These are phyloP conservation scores for Siphonodentalium dalli DNA, from an alignment of 2,888 invertebrate species.

Conservation along the genomic window DNA sequence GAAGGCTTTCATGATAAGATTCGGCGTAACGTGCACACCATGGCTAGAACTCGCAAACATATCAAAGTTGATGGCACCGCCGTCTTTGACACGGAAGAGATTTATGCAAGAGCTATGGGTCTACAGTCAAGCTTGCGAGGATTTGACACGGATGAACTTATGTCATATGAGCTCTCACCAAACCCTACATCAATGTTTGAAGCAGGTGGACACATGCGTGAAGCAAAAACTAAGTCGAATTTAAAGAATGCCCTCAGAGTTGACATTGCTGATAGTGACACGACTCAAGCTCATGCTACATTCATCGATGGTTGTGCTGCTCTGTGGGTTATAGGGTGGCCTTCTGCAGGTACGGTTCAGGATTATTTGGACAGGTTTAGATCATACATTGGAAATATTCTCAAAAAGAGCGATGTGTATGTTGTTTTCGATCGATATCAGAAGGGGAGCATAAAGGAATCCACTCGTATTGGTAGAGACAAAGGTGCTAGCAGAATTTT, in stretches of 20 bases:
- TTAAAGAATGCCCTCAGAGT: conserved; percentile 20
- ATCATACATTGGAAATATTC: too few species aligned
- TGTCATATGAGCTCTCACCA: conserved; percentile 24
- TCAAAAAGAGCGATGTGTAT: too few species aligned
- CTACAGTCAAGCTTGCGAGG: conserved; percentile 1
- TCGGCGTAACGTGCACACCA: too few species aligned
- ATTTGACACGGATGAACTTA: conserved; percentile 12
- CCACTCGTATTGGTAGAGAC: too few species aligned
- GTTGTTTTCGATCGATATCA: too few species aligned
- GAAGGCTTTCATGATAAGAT: too few species aligned
- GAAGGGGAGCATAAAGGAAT: too few species aligned
- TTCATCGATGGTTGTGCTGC: conserved; percentile 28
- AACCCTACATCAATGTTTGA: conserved; percentile 27
- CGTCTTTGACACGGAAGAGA: conserved; percentile 8
- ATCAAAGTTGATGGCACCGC: too few species aligned
- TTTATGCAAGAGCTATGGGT: conserved; percentile 19
- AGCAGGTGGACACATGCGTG: conserved; percentile 24
- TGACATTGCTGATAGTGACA: not conserved
- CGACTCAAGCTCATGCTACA: conserved; percentile 3
- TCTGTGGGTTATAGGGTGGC: conserved; percentile 25
- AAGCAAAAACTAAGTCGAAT: conserved; percentile 19
- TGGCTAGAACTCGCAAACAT: too few species aligned
- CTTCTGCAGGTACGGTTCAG: conserved; percentile 16
- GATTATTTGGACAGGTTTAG: conserved; percentile 21
- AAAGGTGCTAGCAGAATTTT: too few species aligned